These are phyloP conservation scores for Zaprionus camerounensis DNA, from an alignment of 1,140 invertebrate species.

Conservation along the genomic window DNA sequence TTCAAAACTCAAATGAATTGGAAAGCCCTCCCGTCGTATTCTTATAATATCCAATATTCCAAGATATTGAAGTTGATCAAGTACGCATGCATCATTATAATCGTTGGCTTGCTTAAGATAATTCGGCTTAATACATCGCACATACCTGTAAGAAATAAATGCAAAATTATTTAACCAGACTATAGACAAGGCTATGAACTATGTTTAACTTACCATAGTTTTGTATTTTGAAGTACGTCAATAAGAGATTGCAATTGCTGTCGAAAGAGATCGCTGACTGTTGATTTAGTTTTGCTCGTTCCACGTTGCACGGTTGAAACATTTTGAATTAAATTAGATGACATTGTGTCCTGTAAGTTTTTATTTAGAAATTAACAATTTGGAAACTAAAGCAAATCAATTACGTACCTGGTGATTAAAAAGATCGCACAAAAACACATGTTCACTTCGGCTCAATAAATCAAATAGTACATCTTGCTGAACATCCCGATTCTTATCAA, in stretches of 20 bases:
- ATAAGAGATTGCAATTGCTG: conserved; percentile 96
- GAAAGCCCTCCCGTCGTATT: conserved; percentile 96
- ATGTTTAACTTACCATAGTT: conserved; percentile 90
- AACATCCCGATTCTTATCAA: conserved; percentile 98
- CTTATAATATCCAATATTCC: conserved; percentile 98
- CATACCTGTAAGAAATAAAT: conserved; percentile 88
- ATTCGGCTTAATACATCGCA: conserved; percentile 98
- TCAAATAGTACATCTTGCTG: conserved; percentile 98
- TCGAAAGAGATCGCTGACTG: conserved; percentile 96
- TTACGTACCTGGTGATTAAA: conserved; percentile 89
- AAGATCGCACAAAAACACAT: conserved; percentile 95
- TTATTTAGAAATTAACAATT: not conserved
- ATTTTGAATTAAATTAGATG: conserved; percentile 57
- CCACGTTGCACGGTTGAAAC: conserved; percentile 90
- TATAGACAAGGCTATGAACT: not conserved
- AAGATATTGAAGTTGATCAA: conserved; percentile 96
- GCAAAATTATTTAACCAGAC: not conserved
- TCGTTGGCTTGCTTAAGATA: conserved; percentile 92
- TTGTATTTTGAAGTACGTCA: conserved; percentile 95
- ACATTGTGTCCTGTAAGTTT: conserved; percentile 40
- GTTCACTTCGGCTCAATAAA: conserved; percentile 93
- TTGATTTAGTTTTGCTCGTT: conserved; percentile 95
- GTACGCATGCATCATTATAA: conserved; percentile 93
- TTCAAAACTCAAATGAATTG: conserved; percentile 92
- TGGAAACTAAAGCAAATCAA: not conserved